These are phyloP conservation scores for Phrixothrix hirtus DNA, from an alignment of 2,888 invertebrate genomes.

Conservation along the genomic window DNA sequence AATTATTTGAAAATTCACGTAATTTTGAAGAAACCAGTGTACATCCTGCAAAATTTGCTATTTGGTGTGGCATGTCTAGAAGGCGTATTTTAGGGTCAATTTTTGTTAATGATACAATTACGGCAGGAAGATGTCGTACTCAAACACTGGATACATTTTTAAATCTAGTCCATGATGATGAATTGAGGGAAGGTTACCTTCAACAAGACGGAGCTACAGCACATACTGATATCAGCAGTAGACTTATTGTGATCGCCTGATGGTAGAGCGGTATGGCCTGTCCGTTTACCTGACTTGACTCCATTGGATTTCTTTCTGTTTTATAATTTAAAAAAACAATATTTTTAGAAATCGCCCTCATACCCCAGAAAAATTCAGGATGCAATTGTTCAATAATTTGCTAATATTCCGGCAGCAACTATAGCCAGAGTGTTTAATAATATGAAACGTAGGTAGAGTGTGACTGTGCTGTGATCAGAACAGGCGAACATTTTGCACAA, in stretches of 20 bases:
- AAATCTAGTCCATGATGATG: slow-evolving; percentile 43
- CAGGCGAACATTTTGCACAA: too few relatives aligned
- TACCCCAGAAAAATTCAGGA: too few relatives aligned
- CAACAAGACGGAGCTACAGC: slow-evolving; percentile 64
- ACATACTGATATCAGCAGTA: background rate
- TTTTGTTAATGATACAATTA: background rate
- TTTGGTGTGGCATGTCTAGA: background rate
- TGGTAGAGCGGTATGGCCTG: background rate
- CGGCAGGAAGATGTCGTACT: background rate
- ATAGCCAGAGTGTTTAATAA: too few relatives aligned
- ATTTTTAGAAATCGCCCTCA: background rate
- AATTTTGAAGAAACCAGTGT: background rate
- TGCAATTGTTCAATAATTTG: too few relatives aligned
- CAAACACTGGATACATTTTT: background rate
- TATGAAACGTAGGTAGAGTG: too few relatives aligned
- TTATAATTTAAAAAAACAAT: background rate
- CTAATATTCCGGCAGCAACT: too few relatives aligned
- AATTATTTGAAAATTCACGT: too few relatives aligned
- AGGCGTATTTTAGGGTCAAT: background rate
- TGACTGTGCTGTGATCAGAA: too few relatives aligned
- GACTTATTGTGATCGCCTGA: background rate
- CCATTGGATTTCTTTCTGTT: background rate
- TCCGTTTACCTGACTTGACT: background rate
- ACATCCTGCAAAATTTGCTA: background rate
- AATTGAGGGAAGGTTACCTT: slow-evolving; percentile 62